Conservation (phyloP, 1,140 invertebrate genomes). For the Magallana ariakensis region DNA sequence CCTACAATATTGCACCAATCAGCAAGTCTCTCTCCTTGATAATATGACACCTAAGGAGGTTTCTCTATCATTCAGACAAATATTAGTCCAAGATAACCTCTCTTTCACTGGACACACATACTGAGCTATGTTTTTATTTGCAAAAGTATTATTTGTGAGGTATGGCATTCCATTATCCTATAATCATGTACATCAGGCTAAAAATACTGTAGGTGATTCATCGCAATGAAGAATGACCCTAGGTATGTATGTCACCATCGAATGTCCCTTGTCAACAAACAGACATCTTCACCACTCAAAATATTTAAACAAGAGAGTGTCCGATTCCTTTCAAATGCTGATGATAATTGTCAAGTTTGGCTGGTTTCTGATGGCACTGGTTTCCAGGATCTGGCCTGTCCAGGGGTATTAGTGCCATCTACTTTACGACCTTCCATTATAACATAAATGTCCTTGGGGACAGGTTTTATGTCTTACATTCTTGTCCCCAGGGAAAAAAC, state of each 20-base stretch:
- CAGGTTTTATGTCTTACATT: slow-evolving; percentile 18
- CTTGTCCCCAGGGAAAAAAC: slow-evolving; percentile 11
- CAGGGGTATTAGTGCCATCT: not conserved
- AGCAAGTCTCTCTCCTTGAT: no score
- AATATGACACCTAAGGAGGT: no score
- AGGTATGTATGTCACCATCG: not conserved
- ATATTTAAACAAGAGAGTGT: not conserved
- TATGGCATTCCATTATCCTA: not conserved
- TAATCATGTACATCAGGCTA: not conserved
- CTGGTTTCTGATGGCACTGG: not conserved
- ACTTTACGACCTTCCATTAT: not conserved
- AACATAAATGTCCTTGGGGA: not conserved
- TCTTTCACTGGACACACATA: slow-evolving; percentile 17
- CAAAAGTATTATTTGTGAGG: slow-evolving; percentile 17
- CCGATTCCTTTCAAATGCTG: not conserved
- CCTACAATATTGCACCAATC: no score
- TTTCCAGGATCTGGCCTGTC: not conserved
- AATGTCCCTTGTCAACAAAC: not conserved
- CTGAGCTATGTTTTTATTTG: slow-evolving; percentile 5
- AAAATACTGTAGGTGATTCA: not conserved
- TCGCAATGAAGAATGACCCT: not conserved
- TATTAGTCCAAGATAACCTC: slow-evolving; percentile 8
- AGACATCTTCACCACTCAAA: not conserved
- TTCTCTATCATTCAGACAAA: not conserved
- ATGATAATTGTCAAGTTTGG: not conserved